A percentile compares a stretch with the other conserved stretches of the same genome.
phyloP scores from a whole-genome alignment of 2,797 vertebrate genomes.

The Phyllotis vaccarum region DNA sequence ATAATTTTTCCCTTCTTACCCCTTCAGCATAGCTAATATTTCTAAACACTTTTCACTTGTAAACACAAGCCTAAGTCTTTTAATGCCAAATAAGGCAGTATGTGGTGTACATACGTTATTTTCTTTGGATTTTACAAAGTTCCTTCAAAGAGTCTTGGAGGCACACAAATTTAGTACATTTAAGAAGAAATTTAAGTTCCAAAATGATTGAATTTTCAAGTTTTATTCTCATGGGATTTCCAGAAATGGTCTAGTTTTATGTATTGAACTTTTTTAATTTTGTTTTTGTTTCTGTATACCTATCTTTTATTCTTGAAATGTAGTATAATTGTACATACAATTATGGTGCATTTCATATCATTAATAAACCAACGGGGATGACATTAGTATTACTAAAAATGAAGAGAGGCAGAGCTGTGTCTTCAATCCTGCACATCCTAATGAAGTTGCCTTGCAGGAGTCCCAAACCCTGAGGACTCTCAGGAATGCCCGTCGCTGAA shows the following conservation, averaged over 20 bases:
- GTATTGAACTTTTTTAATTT: background rate
- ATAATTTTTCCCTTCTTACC: background rate
- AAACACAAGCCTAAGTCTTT: background rate
- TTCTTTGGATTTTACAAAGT: background rate
- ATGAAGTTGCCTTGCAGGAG: background rate
- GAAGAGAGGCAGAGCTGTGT: background rate
- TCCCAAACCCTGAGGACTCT: background rate
- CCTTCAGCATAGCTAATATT: background rate
- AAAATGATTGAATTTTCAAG: background rate
- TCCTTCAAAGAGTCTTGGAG: background rate
- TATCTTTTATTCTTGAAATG: background rate
- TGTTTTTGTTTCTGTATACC: background rate
- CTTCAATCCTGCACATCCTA: background rate
- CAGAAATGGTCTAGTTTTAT: background rate
- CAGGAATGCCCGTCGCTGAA: background rate
- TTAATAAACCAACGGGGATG: background rate
- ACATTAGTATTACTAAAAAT: background rate
- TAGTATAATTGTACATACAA: background rate
- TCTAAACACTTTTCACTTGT: background rate
- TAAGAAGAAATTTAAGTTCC: background rate
- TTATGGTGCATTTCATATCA: background rate
- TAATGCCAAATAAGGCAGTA: background rate
- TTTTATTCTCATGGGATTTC: background rate
- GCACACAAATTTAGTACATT: background rate
- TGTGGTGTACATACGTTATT: background rate